Base-by-base conservation (phyloP, 2,113 vertebrate genomes). In the Perccottus glenii region DNA sequence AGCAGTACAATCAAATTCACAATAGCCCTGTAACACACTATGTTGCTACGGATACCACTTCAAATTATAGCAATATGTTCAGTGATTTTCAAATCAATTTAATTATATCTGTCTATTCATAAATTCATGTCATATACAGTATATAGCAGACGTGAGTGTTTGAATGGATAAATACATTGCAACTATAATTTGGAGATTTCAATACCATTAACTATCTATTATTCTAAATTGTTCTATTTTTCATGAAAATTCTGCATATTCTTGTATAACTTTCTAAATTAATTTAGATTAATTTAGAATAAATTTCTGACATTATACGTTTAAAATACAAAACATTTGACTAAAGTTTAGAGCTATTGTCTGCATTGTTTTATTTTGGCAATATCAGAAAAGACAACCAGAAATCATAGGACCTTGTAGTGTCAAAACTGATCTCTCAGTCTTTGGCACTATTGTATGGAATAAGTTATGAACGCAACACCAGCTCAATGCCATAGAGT, bases 261-360 rank as follows among this genome's bases (percentile, higher is more conserved):
- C 74, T 73, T 3, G 3, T 27, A 27, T 27, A 27, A 27, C 19
- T 27, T 27, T n/a, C n/a, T n/a, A 73, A 92, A 90, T 90, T 90
- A 88, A 85, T 91, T 86, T 75, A 89, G 60, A 84, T 88, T 82
- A 78, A 87, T 91, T 90, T 85, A 73, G 78, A 87, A 87, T 82
- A 88, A 83, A 83, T 27, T 15, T 40, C 19, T 40, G 38, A n/a
- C 65, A 65, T 64, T n/a, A 51, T 48, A 40, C 35, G 58, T 60
- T 40, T 4, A 6, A 40, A 40, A 40, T 40, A 8, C 19, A 27
- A 27, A 27, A 27, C 19, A 27, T 27, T 40, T 40, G 38, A 8
- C 2, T 40, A 8, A 8, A 40, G 38, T 40, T 40, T 5, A 40
- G 38, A 40, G 38, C 8, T 40, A 40, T 8, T 6, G 38, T 40